phyloP scores from a whole-genome alignment of 2,113 vertebrate genomes.

The Micromys minutus region DNA sequence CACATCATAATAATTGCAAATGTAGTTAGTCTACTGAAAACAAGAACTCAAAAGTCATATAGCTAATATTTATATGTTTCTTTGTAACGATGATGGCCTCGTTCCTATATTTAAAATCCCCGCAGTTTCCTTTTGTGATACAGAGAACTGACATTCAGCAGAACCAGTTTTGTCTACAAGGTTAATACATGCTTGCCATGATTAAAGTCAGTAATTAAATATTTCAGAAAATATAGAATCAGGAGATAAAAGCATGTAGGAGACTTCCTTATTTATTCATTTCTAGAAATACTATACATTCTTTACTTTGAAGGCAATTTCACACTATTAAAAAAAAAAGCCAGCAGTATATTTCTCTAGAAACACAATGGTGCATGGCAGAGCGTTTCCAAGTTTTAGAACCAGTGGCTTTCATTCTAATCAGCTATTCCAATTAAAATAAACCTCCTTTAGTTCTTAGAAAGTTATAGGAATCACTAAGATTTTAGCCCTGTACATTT shows the following conservation, averaged over 20 bases:
- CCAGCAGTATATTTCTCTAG: constrained; percentile 18
- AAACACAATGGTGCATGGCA: constrained; percentile 38
- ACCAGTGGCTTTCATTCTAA: background rate
- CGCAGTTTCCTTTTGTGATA: background rate
- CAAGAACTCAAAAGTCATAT: background rate
- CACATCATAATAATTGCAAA: background rate
- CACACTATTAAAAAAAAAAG: constrained; percentile 3
- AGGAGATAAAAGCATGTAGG: background rate
- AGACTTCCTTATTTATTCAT: background rate
- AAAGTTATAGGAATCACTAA: constrained; percentile 53
- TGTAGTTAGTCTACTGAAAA: background rate
- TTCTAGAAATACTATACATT: background rate
- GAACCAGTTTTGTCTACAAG: background rate
- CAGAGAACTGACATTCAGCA: background rate
- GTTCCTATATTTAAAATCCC: background rate
- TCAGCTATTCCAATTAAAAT: constrained; percentile 42
- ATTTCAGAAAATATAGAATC: background rate
- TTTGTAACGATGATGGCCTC: constrained; percentile 31
- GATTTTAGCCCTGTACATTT: constrained; percentile 39
- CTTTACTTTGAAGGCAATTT: constrained; percentile 60
- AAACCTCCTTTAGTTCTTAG: constrained; percentile 37
- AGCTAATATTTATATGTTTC: background rate
- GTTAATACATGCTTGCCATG: background rate
- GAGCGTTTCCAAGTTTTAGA: constrained; percentile 23
- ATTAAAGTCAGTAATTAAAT: background rate